A percentile compares a stretch with the other conserved stretches of the same genome.
Evolutionary conservation across 1,140 invertebrate species (phyloP).

Genomic region (Brachionus asplanchnoidis): DNA sequence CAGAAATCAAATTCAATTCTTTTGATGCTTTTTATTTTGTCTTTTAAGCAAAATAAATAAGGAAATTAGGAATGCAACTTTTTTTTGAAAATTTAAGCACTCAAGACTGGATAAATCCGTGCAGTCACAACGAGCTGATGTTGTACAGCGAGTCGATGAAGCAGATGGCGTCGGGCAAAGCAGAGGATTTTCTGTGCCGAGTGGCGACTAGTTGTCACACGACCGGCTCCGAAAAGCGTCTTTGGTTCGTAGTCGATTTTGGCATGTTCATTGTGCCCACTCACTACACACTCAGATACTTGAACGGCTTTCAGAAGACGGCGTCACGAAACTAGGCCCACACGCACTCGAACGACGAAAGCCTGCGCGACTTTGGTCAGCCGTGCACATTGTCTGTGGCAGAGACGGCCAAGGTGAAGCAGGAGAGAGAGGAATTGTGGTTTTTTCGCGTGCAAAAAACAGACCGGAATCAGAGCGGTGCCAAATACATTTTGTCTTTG

Average conservation of each 20-base stretch:
- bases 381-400: constrained; percentile 75
- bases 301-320: constrained; percentile 71
- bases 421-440: constrained; percentile 68
- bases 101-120: constrained; percentile 91
- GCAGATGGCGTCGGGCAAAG: constrained; percentile 87
- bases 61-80: too few relatives aligned
- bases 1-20: too few relatives aligned
- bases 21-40: too few relatives aligned
- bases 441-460: constrained; percentile 88
- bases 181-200: constrained; percentile 88
- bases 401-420: constrained; percentile 15
- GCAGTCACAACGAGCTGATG: background rate
- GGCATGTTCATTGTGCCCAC: constrained; percentile 83
- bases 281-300: constrained; percentile 85
- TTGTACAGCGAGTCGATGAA: constrained; percentile 75
- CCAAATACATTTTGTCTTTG: constrained; percentile 89
- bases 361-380: background rate
- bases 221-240: constrained; percentile 65
- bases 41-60: too few relatives aligned
- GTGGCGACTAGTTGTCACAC: constrained; percentile 72
- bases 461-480: constrained; percentile 90
- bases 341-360: constrained; percentile 87
- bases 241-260: constrained; percentile 91
- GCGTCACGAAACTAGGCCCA: constrained; percentile 52
- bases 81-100: too few relatives aligned